phyloP scores from a whole-genome alignment of 2,113 vertebrate species.

The Redunca redunca region DNA sequence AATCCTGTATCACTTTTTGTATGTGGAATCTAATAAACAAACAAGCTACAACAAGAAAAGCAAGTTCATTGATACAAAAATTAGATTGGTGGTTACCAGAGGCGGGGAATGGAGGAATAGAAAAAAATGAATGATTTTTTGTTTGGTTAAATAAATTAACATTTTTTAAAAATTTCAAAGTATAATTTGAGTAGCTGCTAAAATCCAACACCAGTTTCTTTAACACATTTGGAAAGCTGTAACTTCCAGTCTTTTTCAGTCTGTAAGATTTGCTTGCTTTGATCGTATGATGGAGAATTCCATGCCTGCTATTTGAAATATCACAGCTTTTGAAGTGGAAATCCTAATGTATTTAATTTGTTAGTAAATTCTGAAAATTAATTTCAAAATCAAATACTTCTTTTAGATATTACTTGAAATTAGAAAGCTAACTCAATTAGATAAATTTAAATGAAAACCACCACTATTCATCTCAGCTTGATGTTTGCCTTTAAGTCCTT shows the following conservation, averaged over 20 bases:
- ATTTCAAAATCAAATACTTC: not conserved
- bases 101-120: not conserved
- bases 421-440: not conserved
- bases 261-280: not conserved
- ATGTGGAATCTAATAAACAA: not conserved
- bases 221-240: not conserved
- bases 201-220: not conserved
- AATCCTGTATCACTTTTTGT: not conserved
- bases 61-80: not conserved
- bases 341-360: not conserved
- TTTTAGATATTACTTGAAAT: not conserved
- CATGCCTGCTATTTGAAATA: not conserved
- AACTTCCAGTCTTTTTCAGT: not conserved
- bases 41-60: not conserved
- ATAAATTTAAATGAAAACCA: not conserved
- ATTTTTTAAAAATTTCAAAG: not conserved
- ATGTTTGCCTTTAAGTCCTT: not conserved
- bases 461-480: not conserved
- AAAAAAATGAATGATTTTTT: not conserved
- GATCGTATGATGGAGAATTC: not conserved
- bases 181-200: not conserved
- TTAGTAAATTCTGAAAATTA: not conserved
- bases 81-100: not conserved
- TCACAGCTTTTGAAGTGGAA: not conserved
- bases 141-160: not conserved